phyloP scores from a whole-genome alignment of 2,113 vertebrate species.

The Scortum barcoo region DNA sequence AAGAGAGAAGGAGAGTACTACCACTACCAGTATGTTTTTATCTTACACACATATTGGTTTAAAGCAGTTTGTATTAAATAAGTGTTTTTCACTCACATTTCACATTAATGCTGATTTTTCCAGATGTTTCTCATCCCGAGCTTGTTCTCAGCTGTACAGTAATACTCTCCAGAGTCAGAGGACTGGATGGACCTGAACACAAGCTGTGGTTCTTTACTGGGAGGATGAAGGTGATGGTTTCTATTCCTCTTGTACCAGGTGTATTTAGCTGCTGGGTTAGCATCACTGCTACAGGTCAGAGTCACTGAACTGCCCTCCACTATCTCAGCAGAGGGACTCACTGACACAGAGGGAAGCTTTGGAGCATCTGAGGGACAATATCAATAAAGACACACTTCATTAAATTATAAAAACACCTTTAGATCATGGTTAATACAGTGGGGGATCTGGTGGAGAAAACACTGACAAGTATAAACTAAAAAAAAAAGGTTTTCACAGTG shows the following conservation, averaged over 20 bases:
- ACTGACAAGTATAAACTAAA: too few relatives aligned
- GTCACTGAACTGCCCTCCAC: neutral
- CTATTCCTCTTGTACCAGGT: slow-evolving; percentile 54
- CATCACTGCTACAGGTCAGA: slow-evolving; percentile 42
- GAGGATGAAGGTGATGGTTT: too few relatives aligned
- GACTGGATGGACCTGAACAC: slow-evolving; percentile 6
- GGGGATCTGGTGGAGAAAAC: too few relatives aligned
- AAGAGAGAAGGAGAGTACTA: too few relatives aligned
- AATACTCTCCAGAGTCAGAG: slow-evolving; percentile 14
- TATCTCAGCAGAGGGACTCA: neutral
- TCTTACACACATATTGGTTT: too few relatives aligned
- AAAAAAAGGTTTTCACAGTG: too few relatives aligned
- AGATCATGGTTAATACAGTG: too few relatives aligned
- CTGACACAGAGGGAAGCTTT: too few relatives aligned
- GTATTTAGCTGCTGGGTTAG: neutral
- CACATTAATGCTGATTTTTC: neutral
- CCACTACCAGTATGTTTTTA: neutral
- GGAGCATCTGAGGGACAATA: too few relatives aligned
- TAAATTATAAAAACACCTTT: too few relatives aligned
- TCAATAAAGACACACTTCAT: too few relatives aligned
- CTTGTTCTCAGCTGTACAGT: neutral
- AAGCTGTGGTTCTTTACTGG: neutral
- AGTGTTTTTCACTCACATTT: neutral
- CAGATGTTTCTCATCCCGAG: neutral
- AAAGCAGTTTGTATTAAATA: neutral